Conservation (phyloP, 64 coral and sea anemone species). For the Hydrozoanthus tunicans region DNA sequence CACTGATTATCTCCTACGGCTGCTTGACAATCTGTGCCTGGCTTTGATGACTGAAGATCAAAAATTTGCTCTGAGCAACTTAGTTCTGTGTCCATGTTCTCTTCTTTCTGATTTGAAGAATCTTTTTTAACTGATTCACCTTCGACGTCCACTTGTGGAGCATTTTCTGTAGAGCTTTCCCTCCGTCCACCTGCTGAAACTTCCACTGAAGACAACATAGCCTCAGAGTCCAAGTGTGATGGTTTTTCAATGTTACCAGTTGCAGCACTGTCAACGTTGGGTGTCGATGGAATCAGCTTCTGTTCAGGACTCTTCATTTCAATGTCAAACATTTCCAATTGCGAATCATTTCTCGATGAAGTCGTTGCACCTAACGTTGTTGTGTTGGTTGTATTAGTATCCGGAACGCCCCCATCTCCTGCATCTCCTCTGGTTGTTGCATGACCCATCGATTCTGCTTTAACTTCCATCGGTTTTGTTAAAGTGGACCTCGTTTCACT, state of each 20-base stretch:
- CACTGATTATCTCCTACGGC: not conserved
- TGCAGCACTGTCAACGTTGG: not conserved
- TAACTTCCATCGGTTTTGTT: not conserved
- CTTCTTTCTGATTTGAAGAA: not conserved
- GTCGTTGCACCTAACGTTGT: not conserved
- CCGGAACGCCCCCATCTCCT: not conserved
- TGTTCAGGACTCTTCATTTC: constrained; percentile 31
- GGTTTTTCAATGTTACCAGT: not conserved
- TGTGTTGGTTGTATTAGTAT: constrained; percentile 2
- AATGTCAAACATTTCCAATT: constrained; percentile 11
- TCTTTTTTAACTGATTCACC: not conserved
- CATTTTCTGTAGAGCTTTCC: not conserved
- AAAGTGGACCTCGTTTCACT: not conserved
- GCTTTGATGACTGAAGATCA: not conserved
- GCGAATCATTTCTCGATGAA: not conserved
- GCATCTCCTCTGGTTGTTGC: not conserved
- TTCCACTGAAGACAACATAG: not conserved
- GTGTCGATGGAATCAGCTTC: not conserved
- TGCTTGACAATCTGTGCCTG: not conserved
- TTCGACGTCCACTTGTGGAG: not conserved
- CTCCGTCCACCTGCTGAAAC: not conserved
- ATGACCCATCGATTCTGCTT: not conserved
- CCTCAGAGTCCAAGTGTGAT: constrained; percentile 12
- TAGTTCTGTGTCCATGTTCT: constrained; percentile 53
- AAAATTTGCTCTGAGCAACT: not conserved